phyloP scores from a whole-genome alignment of 2,888 invertebrate genomes.

The Piscicola geometra region DNA sequence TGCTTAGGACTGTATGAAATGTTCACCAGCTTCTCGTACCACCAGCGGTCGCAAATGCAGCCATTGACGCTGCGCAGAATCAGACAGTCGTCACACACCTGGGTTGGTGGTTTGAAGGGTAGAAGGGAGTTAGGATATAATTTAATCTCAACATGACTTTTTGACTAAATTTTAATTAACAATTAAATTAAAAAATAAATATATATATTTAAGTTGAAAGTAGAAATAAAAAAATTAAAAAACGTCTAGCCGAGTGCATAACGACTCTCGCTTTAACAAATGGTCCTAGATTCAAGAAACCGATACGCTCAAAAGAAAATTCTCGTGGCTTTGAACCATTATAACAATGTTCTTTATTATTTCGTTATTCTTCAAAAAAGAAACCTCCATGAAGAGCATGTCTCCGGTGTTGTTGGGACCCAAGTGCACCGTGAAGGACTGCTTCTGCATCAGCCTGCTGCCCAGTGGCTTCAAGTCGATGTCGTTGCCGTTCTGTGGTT shows the following conservation, averaged over 20 bases:
- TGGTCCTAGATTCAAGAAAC: too few species aligned
- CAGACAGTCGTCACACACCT: conserved; percentile 84
- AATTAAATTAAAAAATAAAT: too few species aligned
- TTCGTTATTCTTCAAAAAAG: too few species aligned
- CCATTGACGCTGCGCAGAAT: conserved; percentile 63
- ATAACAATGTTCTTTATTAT: neutral
- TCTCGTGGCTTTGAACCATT: neutral
- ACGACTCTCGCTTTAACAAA: too few species aligned
- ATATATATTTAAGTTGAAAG: too few species aligned
- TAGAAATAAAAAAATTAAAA: too few species aligned
- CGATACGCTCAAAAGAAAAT: too few species aligned
- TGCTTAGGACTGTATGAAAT: conserved; percentile 99
- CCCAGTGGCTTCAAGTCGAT: conserved; percentile 92
- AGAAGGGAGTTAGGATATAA: too few species aligned
- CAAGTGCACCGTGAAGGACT: conserved; percentile 95
- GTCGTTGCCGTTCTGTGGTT: conserved; percentile 96
- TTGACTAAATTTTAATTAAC: too few species aligned
- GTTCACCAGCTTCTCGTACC: conserved; percentile 96
- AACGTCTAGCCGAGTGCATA: too few species aligned
- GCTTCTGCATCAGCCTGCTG: conserved; percentile 88
- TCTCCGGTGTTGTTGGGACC: conserved; percentile 83
- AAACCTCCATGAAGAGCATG: conserved; percentile 62
- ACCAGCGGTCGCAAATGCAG: conserved; percentile 68
- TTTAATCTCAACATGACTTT: too few species aligned
- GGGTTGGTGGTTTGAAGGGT: too few species aligned